A percentile compares a stretch with the other conserved stretches of the same genome.
Conservation (phyloP, 2,797 vertebrate species). For the Psittacula echo region DNA sequence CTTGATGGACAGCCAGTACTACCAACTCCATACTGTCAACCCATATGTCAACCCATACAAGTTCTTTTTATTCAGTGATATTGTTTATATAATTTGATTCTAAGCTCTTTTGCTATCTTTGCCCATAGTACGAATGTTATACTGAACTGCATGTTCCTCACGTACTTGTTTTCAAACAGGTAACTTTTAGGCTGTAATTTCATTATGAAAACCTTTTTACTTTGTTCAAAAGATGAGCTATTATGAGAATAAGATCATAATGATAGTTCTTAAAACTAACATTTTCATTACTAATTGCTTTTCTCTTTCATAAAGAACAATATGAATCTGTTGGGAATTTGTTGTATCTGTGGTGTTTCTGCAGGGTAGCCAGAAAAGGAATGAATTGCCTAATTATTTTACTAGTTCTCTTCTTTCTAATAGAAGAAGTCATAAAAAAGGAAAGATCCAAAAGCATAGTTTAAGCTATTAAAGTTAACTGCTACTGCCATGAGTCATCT, state of each 20-base stretch:
- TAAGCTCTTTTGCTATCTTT: not conserved
- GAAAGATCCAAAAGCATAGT: conserved; percentile 16
- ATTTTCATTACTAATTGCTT: conserved; percentile 55
- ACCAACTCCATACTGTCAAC: not conserved
- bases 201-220: not conserved
- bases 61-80: not conserved
- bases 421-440: conserved; percentile 31
- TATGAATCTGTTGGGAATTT: conserved; percentile 51
- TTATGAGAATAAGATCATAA: conserved; percentile 24
- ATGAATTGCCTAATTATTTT: conserved; percentile 54
- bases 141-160: not conserved
- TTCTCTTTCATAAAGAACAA: conserved; percentile 33
- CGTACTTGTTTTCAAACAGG: conserved; percentile 31
- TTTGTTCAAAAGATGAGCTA: conserved; percentile 14
- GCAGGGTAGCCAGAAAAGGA: conserved; percentile 16
- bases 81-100: not conserved
- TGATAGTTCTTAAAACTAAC: conserved; percentile 45
- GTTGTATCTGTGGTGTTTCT: conserved; percentile 20
- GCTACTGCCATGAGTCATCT: not conserved
- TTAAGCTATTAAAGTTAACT: conserved; percentile 33
- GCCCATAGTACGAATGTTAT: not conserved
- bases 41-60: not conserved
- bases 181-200: conserved; percentile 43
- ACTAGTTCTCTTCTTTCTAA: conserved; percentile 26
- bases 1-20: not conserved